Base-by-base conservation (phyloP, 2,113 vertebrate genomes). In the Atrichornis clamosus region DNA sequence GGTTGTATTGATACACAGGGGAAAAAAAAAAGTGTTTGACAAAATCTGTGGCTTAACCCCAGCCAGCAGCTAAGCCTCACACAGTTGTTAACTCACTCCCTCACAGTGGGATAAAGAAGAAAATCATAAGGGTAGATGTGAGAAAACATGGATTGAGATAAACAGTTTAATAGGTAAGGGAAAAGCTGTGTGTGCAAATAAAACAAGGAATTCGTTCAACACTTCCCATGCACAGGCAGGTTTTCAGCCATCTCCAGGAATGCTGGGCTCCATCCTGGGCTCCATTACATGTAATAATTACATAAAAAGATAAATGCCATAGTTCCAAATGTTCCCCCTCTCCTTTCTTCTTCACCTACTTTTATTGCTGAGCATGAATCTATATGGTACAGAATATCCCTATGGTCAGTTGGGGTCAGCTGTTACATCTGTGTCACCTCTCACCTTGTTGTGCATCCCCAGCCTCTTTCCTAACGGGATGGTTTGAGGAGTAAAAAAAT, bases 281-380 rank as follows among this genome's bases (percentile, higher is more conserved):
- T 35, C 5, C 19, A 11, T 19, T 9, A 37, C 0, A 5, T 7
- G 3, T 8, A 15, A n/a, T 4, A 4, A 13, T 24, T 50, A 17
- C 28, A 46, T 27, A 33, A 37, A 65, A 80, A 80, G 13, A 28
- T 18, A 89, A 52, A 64, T 9, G 7, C 8, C 17, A 9, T 27
- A 8, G 5, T 6, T 84, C 3, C 4, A 11, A 50, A 50, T 7
- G 3, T 19, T 12, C 3, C 8, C 1, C 3, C 6, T 11, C 8
- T 17, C 8, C 30, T 6, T 39, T 39, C 8, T 23, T 63, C 33
- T 60, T 47, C 8, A 13, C 13, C 8, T 14, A 27, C 4, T 73
- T 55, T 56, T 24, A 41, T 28, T 85, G 60, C 15, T 75, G 50
- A 85, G 12, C 18, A 39, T 64, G 58, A 33, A 39, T 49, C 21